Base-by-base conservation (phyloP, 2,888 invertebrate species). In the Netelia virgata region DNA sequence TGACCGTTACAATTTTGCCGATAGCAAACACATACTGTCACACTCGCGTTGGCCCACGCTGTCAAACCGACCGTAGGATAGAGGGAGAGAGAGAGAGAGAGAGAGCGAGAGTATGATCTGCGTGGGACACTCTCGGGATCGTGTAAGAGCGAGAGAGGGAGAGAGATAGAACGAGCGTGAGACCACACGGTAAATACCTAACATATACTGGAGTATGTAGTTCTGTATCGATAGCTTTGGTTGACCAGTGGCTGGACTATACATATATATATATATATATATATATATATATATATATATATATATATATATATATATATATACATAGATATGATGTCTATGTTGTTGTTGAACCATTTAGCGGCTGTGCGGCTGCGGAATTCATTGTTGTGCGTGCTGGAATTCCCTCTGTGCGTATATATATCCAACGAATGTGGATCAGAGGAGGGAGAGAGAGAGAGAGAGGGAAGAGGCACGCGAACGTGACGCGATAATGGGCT, bases 371-470 rank as follows among this genome's bases (percentile, higher is more conserved):
- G 80, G 70, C 72, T 43, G 68, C 59, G 78, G 75, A 82, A 84
- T 84, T 82, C 84, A 78, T 84, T 84, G 82, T 82, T 78, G 82
- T 72, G 77, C 84, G 70, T 82, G 82, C 70, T 43, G 81, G 78
- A 81, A 84, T 84, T 79, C 53, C 20, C 61, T 36, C 53, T 18
- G 2, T 28, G 3, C n/a, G 36, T 14, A 78, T 20, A 53, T 41
- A 36, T 41, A 41, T 20, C 3, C 55, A 41, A 55, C 3, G 28
- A 64, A 63, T 61, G 23, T 63, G 43, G 70, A 72, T 5, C 53
- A 53, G 1, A 53, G 28, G 69, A 28, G 69, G 57, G 69, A 64
- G 20, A 41, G 47, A 64, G 59, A 1, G 50, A 41, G 50, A 68
- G 50, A 1, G 50, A 41, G 50, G 77, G 50, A 28, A 3, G 63